phyloP scores from a whole-genome alignment of 2,888 invertebrate genomes.

The Stenichneumon culpator region DNA sequence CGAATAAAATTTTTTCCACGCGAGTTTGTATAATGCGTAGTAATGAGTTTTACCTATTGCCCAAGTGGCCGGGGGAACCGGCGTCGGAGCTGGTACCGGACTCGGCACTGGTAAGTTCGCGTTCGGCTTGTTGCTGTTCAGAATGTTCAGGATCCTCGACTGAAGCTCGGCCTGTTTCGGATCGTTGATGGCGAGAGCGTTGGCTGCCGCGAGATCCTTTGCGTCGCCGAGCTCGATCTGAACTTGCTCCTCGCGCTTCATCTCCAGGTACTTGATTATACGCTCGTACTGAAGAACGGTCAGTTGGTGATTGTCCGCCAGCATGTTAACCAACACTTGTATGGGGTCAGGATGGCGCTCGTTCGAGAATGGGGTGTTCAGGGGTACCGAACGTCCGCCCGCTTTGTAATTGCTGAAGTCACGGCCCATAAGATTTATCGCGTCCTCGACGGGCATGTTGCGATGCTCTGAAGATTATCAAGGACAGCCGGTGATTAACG shows the following conservation, averaged over 20 bases:
- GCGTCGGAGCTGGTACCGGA: conserved; percentile 82
- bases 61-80: conserved; percentile 78
- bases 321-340: conserved; percentile 88
- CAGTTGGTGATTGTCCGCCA: conserved; percentile 93
- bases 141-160: conserved; percentile 91
- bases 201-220: conserved; percentile 84
- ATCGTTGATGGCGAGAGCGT: conserved; percentile 85
- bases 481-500: conserved; percentile 6
- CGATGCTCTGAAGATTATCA: conserved; percentile 91
- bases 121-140: conserved; percentile 87
- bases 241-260: conserved; percentile 91
- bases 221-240: conserved; percentile 92
- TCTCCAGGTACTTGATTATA: conserved; percentile 90
- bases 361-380: conserved; percentile 85
- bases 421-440: conserved; percentile 91
- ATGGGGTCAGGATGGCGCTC: conserved; percentile 85
- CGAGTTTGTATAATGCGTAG: conserved; percentile 38
- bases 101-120: conserved; percentile 80
- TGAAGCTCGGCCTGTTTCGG: conserved; percentile 90
- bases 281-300: conserved; percentile 93
- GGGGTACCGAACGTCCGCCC: conserved; percentile 87
- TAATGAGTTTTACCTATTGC: conserved; percentile 79
- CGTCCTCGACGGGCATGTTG: conserved; percentile 98
- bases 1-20: neutral
- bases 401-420: conserved; percentile 89